Evolutionary conservation across 2,113 vertebrate genomes (phyloP), one percentile per base, ranked within the genome.

Genomic region (Cyanistes caeruleus): DNA sequence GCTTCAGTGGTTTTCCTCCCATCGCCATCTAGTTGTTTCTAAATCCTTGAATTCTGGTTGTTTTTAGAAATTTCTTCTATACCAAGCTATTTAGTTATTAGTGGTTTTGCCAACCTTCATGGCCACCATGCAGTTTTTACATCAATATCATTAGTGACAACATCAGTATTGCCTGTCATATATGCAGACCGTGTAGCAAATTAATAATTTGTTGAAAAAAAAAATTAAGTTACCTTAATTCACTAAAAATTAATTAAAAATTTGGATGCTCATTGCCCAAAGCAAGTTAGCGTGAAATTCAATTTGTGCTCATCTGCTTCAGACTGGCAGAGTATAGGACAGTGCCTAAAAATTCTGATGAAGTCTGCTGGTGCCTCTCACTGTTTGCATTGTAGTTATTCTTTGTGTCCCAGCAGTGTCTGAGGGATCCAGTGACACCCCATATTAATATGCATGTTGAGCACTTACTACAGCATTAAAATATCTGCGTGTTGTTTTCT

Each of bases 201-300:
- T 78, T 81, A 90, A 84, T 90, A 88, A 28, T 52, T 92, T 89
- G 37, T 81, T 89, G 44, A 12, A 73, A 84, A 73, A 73, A 56
- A 74, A n/a, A 94, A 84, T 75, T 75, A 85, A 39, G 46, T 60
- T 92, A 95, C 56, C 39, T 87, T 96, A 93, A 93, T 92, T 85
- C 49, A 81, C 70, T 76, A 65, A 92, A 78, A 95, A 67, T 89
- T 97, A 92, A 92, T 97, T 95, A 81, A 95, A 97, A 95, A 84
- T 41, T 80, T 21, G 9, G 56, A 33, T 74, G 23, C 39, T 84
- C 23, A 69, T 92, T 91, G 78, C 80, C 52, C 44, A 90, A 41
- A 88, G 83, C 87, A 94, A 91, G 46, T 86, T 86, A 95, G 90
- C 93, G 84, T 94, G 84, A 96, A 95, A 96, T 97, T 96, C 80